These are phyloP conservation scores for Tachina grossa DNA, from an alignment of 2,888 invertebrate species.

Conservation along the genomic window DNA sequence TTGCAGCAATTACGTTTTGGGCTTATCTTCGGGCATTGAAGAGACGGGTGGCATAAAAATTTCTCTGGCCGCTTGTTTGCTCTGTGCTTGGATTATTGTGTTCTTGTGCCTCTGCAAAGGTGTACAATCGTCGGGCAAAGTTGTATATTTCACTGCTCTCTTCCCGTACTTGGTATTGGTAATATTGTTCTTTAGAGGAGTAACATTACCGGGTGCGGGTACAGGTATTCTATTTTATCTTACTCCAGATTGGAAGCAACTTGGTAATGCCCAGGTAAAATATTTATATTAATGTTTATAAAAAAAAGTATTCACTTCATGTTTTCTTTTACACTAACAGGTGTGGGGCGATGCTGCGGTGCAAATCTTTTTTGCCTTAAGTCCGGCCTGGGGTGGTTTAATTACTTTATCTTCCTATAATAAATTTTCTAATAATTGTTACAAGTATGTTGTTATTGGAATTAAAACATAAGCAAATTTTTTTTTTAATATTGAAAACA, in stretches of 20 bases:
- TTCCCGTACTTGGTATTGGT: slow-evolving; percentile 90
- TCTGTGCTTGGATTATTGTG: slow-evolving; percentile 91
- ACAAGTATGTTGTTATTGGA: slow-evolving; percentile 84
- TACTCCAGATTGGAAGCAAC: slow-evolving; percentile 89
- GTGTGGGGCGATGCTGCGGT: slow-evolving; percentile 93
- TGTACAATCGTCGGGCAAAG: slow-evolving; percentile 91
- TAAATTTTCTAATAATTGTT: slow-evolving; percentile 92
- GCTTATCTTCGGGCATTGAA: slow-evolving; percentile 88
- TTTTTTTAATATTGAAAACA: background rate
- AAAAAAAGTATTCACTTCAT: background rate
- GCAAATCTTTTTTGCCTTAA: slow-evolving; percentile 93
- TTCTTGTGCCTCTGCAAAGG: slow-evolving; percentile 91
- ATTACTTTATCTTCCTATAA: slow-evolving; percentile 94
- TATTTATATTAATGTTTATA: background rate
- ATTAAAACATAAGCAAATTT: background rate
- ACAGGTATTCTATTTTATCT: slow-evolving; percentile 91
- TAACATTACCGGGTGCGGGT: slow-evolving; percentile 90
- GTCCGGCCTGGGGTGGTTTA: slow-evolving; percentile 93
- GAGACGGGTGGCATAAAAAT: slow-evolving; percentile 87
- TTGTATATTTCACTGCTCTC: slow-evolving; percentile 90
- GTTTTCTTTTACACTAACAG: slow-evolving; percentile 78
- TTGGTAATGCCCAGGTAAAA: slow-evolving; percentile 87
- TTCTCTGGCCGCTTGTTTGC: slow-evolving; percentile 89
- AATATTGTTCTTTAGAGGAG: slow-evolving; percentile 90
- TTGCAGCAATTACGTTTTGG: slow-evolving; percentile 83